phyloP scores from a whole-genome alignment of 1,140 invertebrate genomes.

The Lineus longissimus region DNA sequence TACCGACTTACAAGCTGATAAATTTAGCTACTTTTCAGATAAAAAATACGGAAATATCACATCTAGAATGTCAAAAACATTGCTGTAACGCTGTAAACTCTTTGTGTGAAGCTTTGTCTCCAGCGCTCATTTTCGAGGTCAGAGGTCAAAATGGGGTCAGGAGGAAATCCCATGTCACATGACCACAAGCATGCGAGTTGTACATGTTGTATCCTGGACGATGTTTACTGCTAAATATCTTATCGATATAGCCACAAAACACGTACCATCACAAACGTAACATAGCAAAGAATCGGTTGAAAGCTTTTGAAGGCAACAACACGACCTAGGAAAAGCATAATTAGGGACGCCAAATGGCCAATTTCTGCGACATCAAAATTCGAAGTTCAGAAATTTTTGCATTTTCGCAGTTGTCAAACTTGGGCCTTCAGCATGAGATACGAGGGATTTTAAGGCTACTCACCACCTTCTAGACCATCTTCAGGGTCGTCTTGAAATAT shows the following conservation, averaged over 20 bases:
- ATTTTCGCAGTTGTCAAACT: too few relatives aligned
- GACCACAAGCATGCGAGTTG: conserved; percentile 40
- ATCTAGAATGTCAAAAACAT: not conserved
- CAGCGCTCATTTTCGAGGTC: conserved; percentile 27
- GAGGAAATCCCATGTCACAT: conserved; percentile 41
- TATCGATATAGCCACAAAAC: conserved; percentile 32
- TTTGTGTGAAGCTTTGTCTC: not conserved
- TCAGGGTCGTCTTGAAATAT: conserved; percentile 45
- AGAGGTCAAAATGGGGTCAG: conserved; percentile 33
- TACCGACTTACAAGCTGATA: too few relatives aligned
- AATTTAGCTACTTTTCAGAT: conserved; percentile 32
- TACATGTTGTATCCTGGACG: conserved; percentile 29
- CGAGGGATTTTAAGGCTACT: conserved; percentile 21
- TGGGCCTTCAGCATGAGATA: too few relatives aligned
- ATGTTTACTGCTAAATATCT: conserved; percentile 20
- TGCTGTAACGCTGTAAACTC: not conserved
- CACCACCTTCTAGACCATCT: conserved; percentile 45
- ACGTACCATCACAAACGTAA: conserved; percentile 12
- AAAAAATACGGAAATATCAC: not conserved
- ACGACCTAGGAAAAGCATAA: conserved; percentile 17
- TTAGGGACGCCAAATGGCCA: not conserved
- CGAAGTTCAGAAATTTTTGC: not conserved
- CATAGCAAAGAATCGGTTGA: conserved; percentile 34
- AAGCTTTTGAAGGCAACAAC: conserved; percentile 22
- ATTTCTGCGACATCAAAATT: not conserved